phyloP scores from a whole-genome alignment of 2,888 invertebrate species.

The Mesochorus sp. region DNA sequence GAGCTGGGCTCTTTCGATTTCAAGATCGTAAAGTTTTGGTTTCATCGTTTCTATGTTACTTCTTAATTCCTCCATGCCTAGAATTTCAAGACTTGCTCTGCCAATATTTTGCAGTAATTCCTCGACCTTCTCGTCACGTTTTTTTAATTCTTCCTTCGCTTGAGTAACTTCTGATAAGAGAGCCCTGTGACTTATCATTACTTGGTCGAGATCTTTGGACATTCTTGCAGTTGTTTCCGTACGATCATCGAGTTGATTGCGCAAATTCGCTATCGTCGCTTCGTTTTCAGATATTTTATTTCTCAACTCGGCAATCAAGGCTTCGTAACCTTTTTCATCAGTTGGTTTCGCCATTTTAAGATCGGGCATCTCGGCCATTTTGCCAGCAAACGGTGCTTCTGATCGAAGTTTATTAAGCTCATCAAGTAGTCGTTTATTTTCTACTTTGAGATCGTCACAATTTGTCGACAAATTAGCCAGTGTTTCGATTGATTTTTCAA shows the following conservation, averaged over 20 bases:
- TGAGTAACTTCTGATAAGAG: conserved; percentile 65
- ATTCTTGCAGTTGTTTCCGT: conserved; percentile 49
- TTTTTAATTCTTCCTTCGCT: conserved; percentile 68
- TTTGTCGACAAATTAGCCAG: conserved; percentile 70
- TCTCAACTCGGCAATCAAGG: conserved; percentile 62
- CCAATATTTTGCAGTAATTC: conserved; percentile 66
- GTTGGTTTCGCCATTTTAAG: neutral
- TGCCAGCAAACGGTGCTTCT: neutral
- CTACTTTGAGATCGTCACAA: conserved; percentile 69
- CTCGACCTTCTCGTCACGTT: conserved; percentile 70
- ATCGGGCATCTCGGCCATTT: neutral
- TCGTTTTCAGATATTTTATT: conserved; percentile 69
- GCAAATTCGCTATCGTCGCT: conserved; percentile 60
- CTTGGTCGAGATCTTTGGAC: conserved; percentile 66
- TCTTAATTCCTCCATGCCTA: conserved; percentile 62
- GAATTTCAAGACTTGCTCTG: conserved; percentile 62
- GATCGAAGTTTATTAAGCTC: conserved; percentile 62
- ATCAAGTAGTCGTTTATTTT: conserved; percentile 68
- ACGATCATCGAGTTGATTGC: conserved; percentile 41
- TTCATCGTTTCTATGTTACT: conserved; percentile 68
- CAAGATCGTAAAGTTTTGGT: conserved; percentile 64
- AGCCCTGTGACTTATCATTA: conserved; percentile 63
- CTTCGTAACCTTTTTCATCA: conserved; percentile 16
- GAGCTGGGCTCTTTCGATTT: conserved; percentile 65
- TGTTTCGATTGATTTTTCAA: conserved; percentile 74